Percentiles rank a stretch among this genome's conserved stretches.
Evolutionary conservation across 2,888 invertebrate species (phyloP).

Genomic region (Pteria penguin): DNA sequence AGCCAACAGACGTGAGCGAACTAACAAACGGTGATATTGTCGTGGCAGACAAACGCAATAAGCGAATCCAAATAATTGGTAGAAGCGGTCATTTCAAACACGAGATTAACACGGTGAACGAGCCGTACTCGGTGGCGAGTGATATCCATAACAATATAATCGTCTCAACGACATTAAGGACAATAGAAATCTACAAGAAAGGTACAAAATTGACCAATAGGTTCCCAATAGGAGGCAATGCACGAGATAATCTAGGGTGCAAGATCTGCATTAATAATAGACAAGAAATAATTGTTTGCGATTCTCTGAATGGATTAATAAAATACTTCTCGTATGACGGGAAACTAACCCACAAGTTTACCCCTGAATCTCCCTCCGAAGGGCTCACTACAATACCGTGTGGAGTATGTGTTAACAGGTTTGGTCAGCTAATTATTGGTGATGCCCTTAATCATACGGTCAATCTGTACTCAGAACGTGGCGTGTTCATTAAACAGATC

Average conservation of each 20-base stretch:
- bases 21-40: conserved; percentile 73
- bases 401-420: conserved; percentile 66
- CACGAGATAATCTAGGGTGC: conserved; percentile 39
- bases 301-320: conserved; percentile 60
- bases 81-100: conserved; percentile 63
- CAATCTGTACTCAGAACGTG: conserved; percentile 71
- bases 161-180: conserved; percentile 61
- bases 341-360: conserved; percentile 62
- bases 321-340: conserved; percentile 69
- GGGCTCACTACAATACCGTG: conserved; percentile 69
- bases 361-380: conserved; percentile 56
- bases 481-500: conserved; percentile 65
- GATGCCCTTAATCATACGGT: conserved; percentile 74
- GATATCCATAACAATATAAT: conserved; percentile 68
- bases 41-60: conserved; percentile 75
- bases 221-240: conserved; percentile 50
- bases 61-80: conserved; percentile 69
- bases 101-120: conserved; percentile 56
- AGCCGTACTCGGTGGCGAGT: conserved; percentile 68
- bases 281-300: conserved; percentile 71
- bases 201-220: conserved; percentile 58
- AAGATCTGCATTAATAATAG: conserved; percentile 63
- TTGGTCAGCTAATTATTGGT: conserved; percentile 69
- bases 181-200: conserved; percentile 67
- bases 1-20: conserved; percentile 72